Evolutionary conservation across 2,113 vertebrate genomes (phyloP).

Genomic region (Athene cunicularia): DNA sequence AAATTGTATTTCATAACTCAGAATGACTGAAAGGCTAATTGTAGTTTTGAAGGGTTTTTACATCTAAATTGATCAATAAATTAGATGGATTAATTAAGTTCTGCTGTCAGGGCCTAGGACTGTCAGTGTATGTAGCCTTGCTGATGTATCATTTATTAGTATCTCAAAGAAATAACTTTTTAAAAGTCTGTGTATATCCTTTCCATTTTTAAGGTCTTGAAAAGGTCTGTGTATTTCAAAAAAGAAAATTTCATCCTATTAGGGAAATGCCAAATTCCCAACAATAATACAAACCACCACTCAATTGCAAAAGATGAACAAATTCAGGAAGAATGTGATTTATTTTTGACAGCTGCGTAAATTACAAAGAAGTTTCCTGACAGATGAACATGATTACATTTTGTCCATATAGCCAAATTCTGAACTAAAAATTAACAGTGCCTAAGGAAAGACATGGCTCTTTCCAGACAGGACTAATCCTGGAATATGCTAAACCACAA

Average conservation of each 20-base stretch:
- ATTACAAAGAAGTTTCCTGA: neutral
- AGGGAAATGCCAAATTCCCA: neutral
- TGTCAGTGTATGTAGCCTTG: conserved; percentile 10
- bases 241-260: neutral
- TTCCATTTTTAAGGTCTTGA: neutral
- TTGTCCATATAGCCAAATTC: neutral
- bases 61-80: conserved; percentile 74
- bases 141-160: neutral
- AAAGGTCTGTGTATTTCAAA: neutral
- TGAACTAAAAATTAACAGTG: neutral
- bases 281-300: neutral
- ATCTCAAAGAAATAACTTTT: neutral
- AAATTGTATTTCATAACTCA: conserved; percentile 26
- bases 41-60: conserved; percentile 68
- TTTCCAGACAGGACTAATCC: neutral
- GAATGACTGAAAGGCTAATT: conserved; percentile 55
- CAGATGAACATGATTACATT: neutral
- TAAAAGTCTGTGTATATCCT: neutral
- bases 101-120: conserved; percentile 64
- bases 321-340: neutral
- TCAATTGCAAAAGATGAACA: neutral
- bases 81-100: conserved; percentile 78
- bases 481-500: neutral
- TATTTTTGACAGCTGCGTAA: neutral
- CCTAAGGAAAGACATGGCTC: neutral